Evolutionary conservation across 2,888 invertebrate species (phyloP).

Genomic region (Spisula subtruncata): DNA sequence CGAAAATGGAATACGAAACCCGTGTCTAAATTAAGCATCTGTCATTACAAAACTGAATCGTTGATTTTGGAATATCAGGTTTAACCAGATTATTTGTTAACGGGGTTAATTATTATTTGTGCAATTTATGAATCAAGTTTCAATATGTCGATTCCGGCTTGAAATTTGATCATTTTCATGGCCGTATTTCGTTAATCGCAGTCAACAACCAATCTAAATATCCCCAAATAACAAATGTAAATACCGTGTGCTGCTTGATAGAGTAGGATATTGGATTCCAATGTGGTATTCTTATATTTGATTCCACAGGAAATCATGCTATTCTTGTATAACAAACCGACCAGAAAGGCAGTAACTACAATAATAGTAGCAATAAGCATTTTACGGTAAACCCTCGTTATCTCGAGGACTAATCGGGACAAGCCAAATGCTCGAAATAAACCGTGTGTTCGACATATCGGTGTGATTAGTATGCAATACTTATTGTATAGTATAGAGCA

Average conservation of each 20-base stretch:
- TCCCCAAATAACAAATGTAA: slow-evolving; percentile 1
- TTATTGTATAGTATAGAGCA: too few relatives aligned
- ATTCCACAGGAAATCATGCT: not conserved
- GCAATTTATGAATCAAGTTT: slow-evolving; percentile 52
- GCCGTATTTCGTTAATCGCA: slow-evolving; percentile 45
- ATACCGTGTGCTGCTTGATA: not conserved
- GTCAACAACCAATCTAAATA: slow-evolving; percentile 47
- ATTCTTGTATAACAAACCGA: too few relatives aligned
- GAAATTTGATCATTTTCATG: slow-evolving; percentile 38
- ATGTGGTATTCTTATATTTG: not conserved
- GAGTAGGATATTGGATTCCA: not conserved
- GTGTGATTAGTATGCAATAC: too few relatives aligned
- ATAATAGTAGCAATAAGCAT: too few relatives aligned
- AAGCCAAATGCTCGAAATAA: too few relatives aligned
- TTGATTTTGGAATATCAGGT: slow-evolving; percentile 49
- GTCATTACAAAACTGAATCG: slow-evolving; percentile 22
- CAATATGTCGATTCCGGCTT: slow-evolving; percentile 49
- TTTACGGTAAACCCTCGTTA: too few relatives aligned
- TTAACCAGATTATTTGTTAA: slow-evolving; percentile 15
- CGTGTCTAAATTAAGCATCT: slow-evolving; percentile 49
- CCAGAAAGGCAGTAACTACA: too few relatives aligned
- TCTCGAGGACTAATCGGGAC: too few relatives aligned
- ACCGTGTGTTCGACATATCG: too few relatives aligned
- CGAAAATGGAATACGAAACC: slow-evolving; percentile 26
- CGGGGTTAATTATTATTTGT: slow-evolving; percentile 60